Conservation (phyloP, 2,113 vertebrate species). For the Mustelus asterias region DNA sequence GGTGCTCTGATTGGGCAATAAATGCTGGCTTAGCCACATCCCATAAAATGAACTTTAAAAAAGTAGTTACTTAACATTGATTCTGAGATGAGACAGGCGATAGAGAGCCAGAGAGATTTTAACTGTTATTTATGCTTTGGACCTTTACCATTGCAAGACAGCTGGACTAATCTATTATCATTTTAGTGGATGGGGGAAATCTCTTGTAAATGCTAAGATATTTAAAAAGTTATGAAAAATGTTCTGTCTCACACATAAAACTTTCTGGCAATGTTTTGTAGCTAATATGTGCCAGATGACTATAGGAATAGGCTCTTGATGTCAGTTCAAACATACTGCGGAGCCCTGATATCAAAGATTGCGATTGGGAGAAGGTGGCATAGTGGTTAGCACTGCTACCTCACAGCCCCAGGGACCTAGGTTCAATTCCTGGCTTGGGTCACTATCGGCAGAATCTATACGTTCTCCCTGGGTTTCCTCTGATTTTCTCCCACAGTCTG, state of each 20-base stretch:
- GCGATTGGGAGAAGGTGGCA: background rate
- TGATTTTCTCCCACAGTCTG: too few relatives aligned
- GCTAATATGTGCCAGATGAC: background rate
- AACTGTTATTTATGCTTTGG: background rate
- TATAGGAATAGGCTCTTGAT: background rate
- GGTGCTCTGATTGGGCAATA: too few relatives aligned
- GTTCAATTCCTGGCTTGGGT: too few relatives aligned
- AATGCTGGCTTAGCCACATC: too few relatives aligned
- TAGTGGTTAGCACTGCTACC: too few relatives aligned
- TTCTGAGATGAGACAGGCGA: background rate
- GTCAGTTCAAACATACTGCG: background rate
- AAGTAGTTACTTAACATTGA: background rate
- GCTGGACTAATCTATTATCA: background rate
- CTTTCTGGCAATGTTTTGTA: background rate
- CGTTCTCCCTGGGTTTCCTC: too few relatives aligned
- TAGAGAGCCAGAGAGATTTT: background rate
- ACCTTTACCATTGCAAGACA: background rate
- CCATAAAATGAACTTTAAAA: too few relatives aligned
- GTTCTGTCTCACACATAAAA: background rate
- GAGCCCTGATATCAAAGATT: background rate
- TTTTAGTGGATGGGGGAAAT: background rate
- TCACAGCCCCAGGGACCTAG: too few relatives aligned
- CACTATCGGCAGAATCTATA: too few relatives aligned
- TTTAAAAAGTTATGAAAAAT: constrained; percentile 13
- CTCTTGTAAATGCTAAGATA: background rate